Base-by-base conservation (phyloP, 2,113 vertebrate species). In the Mixornis gularis region DNA sequence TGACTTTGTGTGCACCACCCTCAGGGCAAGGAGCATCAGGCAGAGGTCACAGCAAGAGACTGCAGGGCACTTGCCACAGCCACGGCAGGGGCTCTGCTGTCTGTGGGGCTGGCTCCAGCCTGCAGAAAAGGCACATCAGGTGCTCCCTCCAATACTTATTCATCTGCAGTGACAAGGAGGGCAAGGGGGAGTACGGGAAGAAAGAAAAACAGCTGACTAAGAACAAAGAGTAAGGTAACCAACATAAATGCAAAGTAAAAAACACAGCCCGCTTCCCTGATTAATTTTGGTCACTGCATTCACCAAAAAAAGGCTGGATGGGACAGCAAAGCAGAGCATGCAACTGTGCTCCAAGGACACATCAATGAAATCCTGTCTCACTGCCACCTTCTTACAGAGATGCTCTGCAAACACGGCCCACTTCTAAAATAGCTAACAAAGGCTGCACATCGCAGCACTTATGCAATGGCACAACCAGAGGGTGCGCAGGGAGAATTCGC, bases 371-470 rank as follows among this genome's bases (percentile, higher is more conserved):
- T 27, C 46, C 60, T 58, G 20, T 30, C 77, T 79, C n/a, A 2
- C n/a, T 13, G 10, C 40, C 44, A 48, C 53, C 49, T 64, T 78
- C 44, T 30, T 40, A 27, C 1, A 1, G 84, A 40, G 12, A 26
- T 6, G 27, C 30, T 81, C 78, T 34, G 65, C 30, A 66, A 70
- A 55, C 27, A 14, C 0, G 4, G 51, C 17, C n/a, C 40, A 41
- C 48, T 55, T 51, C 41, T 87, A 44, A 36, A 59, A 40, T 0
- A 59, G 65, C 16, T 10, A 83, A 68, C 38, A 40, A 71, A 79
- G 18, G 29, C 69, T 48, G 60, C 6, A 5, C 0, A 0, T n/a
- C 0, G 0, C 7, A 4, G 38, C 48, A 26, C 55, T 92, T 44
- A 56, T 0, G 8, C 46, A 79, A n/a, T 0, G 2, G 76, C 41